phyloP scores from a whole-genome alignment of 2,888 invertebrate genomes.

The Cotesia congregata region DNA sequence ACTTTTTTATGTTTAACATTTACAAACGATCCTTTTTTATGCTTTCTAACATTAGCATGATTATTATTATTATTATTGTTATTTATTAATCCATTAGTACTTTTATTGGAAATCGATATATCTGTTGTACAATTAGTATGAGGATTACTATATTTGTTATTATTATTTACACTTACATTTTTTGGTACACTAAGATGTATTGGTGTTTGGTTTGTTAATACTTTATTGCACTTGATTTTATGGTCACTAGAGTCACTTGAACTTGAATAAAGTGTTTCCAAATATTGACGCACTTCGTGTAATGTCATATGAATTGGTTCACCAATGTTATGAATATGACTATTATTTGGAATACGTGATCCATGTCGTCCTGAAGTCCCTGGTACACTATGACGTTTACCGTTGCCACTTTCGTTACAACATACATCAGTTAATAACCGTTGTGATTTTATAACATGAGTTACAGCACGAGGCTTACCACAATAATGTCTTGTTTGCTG shows the following conservation, averaged over 20 bases:
- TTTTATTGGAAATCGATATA: constrained; percentile 68
- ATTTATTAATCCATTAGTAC: constrained; percentile 70
- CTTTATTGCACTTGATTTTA: constrained; percentile 70
- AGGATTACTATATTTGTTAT: constrained; percentile 66
- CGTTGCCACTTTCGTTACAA: constrained; percentile 63
- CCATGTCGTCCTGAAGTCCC: constrained; percentile 73
- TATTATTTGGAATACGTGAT: constrained; percentile 68
- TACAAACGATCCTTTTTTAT: constrained; percentile 74
- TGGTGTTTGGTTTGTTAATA: constrained; percentile 55
- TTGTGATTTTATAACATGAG: constrained; percentile 67
- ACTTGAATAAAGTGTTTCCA: constrained; percentile 86
- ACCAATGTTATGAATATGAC: constrained; percentile 74
- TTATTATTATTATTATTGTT: constrained; percentile 70
- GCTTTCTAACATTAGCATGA: constrained; percentile 74
- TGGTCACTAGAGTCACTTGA: constrained; percentile 78
- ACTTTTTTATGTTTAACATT: constrained; percentile 74
- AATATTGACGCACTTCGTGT: constrained; percentile 86
- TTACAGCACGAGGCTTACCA: constrained; percentile 65
- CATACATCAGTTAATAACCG: constrained; percentile 66
- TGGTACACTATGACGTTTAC: constrained; percentile 80
- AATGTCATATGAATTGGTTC: constrained; percentile 89
- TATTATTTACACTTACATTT: constrained; percentile 68
- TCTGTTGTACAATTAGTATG: constrained; percentile 69
- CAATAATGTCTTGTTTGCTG: constrained; percentile 67
- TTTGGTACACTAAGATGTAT: constrained; percentile 65